Percentiles rank a stretch among this genome's conserved stretches.
Evolutionary conservation across 30 jellyfish, hydroid and myxozoan genomes (phyloP).

Genomic region (Hydractinia echinata): DNA sequence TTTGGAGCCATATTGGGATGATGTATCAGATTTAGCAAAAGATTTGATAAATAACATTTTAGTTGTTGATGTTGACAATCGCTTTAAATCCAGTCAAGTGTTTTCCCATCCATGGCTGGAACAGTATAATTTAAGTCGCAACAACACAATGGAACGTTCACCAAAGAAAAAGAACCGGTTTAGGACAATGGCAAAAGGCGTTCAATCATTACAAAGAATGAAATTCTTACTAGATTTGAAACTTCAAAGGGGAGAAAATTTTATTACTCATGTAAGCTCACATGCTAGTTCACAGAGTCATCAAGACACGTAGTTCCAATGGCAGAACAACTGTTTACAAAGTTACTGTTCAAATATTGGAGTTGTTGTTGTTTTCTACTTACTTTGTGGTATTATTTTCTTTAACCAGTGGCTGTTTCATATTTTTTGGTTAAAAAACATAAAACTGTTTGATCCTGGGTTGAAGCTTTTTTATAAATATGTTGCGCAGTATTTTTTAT

Average conservation of each 20-base stretch:
- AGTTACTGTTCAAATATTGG: too few species aligned
- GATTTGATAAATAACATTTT: slow-evolving; percentile 65
- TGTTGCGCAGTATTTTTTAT: too few species aligned
- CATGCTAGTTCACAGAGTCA: neutral
- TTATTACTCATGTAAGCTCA: neutral
- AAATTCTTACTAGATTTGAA: slow-evolving; percentile 8
- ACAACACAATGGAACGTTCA: slow-evolving; percentile 7
- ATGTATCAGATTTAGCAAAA: slow-evolving; percentile 73
- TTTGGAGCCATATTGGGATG: slow-evolving; percentile 92
- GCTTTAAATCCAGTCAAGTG: slow-evolving; percentile 73
- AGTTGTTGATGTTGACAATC: slow-evolving; percentile 58
- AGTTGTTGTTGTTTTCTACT: too few species aligned
- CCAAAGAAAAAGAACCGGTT: slow-evolving; percentile 4
- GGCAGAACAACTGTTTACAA: too few species aligned
- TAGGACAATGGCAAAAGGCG: neutral
- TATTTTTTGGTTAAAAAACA: too few species aligned
- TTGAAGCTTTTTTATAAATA: too few species aligned
- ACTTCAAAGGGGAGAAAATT: slow-evolving; percentile 8
- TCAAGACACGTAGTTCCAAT: too few species aligned
- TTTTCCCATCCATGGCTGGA: slow-evolving; percentile 77
- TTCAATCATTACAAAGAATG: slow-evolving; percentile 14
- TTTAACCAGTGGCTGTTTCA: too few species aligned
- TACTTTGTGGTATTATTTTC: too few species aligned
- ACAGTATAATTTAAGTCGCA: slow-evolving; percentile 17
- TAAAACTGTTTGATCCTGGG: too few species aligned